A percentile compares a stretch with the other conserved stretches of the same genome.
Evolutionary conservation across 1,140 invertebrate genomes (phyloP).

Genomic region (Drosophila nigromelanica): DNA sequence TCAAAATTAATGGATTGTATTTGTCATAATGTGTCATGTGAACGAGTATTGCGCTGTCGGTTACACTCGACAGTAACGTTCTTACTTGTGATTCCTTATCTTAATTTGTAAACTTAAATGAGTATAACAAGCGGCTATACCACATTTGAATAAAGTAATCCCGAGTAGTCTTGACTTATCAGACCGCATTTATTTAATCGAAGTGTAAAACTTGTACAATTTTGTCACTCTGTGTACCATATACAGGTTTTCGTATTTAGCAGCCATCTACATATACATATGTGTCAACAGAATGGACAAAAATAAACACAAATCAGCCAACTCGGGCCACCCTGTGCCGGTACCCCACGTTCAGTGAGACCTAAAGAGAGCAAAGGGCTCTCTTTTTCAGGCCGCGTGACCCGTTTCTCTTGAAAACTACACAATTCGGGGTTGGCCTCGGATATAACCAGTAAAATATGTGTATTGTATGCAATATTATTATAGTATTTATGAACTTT

Average conservation of each 20-base stretch:
- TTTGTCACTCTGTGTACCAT: too few species aligned
- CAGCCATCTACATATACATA: not conserved
- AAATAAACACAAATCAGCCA: constrained; percentile 9
- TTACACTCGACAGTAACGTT: too few species aligned
- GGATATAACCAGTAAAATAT: constrained; percentile 15
- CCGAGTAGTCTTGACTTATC: too few species aligned
- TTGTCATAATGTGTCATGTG: too few species aligned
- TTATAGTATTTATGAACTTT: not conserved
- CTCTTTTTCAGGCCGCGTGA: constrained; percentile 44
- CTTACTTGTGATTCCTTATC: too few species aligned
- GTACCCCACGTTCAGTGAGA: not conserved
- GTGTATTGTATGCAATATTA: not conserved
- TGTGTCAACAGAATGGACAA: not conserved
- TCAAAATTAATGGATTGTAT: too few species aligned
- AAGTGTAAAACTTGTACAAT: too few species aligned
- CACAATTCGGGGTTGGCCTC: constrained; percentile 33
- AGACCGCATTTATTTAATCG: too few species aligned
- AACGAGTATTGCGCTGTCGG: too few species aligned
- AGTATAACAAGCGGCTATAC: too few species aligned
- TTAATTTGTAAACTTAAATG: too few species aligned
- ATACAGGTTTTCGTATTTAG: not conserved
- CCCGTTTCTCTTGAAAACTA: constrained; percentile 50
- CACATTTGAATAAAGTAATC: too few species aligned
- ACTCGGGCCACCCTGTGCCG: constrained; percentile 58
- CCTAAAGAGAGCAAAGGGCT: constrained; percentile 21